phyloP scores from a whole-genome alignment of 2,888 invertebrate genomes.

The Drosophila percnosoma region DNA sequence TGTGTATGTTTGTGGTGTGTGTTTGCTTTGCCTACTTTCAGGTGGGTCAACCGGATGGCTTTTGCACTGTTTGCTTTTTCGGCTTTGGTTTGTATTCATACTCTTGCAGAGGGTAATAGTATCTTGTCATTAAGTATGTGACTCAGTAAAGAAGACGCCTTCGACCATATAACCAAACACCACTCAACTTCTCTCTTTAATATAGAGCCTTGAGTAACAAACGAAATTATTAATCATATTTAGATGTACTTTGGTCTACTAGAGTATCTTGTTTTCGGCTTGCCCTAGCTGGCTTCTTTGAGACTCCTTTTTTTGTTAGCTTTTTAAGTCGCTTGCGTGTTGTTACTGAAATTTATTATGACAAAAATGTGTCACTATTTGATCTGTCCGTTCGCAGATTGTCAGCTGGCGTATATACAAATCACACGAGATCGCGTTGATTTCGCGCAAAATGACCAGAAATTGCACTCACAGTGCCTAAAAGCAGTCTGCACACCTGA shows the following conservation, averaged over 20 bases:
- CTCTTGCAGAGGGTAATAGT: background rate
- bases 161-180: background rate
- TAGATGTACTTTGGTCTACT: background rate
- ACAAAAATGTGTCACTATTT: constrained; percentile 59
- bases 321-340: constrained; percentile 43
- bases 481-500: constrained; percentile 11
- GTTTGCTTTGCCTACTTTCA: constrained; percentile 58
- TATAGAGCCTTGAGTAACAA: background rate
- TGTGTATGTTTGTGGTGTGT: constrained; percentile 13
- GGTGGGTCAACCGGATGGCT: constrained; percentile 52
- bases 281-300: background rate
- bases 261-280: background rate
- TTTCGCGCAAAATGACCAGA: constrained; percentile 26
- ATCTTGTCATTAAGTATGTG: background rate
- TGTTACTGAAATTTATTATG: constrained; percentile 70
- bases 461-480: constrained; percentile 27
- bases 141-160: background rate
- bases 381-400: constrained; percentile 27
- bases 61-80: constrained; percentile 44
- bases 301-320: background rate
- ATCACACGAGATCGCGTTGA: constrained; percentile 40
- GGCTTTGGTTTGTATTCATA: constrained; percentile 1
- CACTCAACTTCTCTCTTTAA: background rate
- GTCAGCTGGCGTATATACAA: constrained; percentile 35
- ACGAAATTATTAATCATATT: background rate